Conservation (phyloP, 1,140 invertebrate species). For the Diuraphis noxia region DNA sequence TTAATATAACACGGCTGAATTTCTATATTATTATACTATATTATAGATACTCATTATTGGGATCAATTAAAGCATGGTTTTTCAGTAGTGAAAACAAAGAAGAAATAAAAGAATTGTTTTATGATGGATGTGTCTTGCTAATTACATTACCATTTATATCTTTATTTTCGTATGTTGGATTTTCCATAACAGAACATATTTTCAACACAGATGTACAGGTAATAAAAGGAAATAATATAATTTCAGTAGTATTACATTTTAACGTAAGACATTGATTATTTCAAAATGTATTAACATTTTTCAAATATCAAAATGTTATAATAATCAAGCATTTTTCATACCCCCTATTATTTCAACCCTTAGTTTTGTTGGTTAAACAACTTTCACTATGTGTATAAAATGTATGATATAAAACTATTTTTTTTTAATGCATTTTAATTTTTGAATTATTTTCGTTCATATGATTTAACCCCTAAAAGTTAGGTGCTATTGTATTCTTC, state of each 20-base stretch:
- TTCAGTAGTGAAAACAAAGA: not conserved
- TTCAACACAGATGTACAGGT: not conserved
- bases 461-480: too few relatives aligned
- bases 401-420: too few relatives aligned
- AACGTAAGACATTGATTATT: too few relatives aligned
- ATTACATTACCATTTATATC: not conserved
- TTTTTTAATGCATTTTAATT: too few relatives aligned
- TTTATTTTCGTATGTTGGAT: not conserved
- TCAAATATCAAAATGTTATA: too few relatives aligned
- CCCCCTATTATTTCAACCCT: too few relatives aligned
- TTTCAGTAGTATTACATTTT: not conserved
- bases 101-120: not conserved
- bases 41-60: constrained; percentile 10
- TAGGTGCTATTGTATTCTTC: too few relatives aligned
- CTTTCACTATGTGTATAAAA: too few relatives aligned
- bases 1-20: not conserved
- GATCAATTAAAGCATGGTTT: not conserved
- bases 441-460: too few relatives aligned
- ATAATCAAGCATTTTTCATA: too few relatives aligned
- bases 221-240: not conserved
- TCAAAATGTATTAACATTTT: too few relatives aligned
- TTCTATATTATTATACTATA: not conserved
- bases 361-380: too few relatives aligned
- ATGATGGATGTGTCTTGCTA: not conserved
- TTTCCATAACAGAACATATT: not conserved